Evolutionary conservation across 2,888 invertebrate genomes (phyloP), one percentile per base, ranked within the genome.

Genomic region (Heliconius aoede): DNA sequence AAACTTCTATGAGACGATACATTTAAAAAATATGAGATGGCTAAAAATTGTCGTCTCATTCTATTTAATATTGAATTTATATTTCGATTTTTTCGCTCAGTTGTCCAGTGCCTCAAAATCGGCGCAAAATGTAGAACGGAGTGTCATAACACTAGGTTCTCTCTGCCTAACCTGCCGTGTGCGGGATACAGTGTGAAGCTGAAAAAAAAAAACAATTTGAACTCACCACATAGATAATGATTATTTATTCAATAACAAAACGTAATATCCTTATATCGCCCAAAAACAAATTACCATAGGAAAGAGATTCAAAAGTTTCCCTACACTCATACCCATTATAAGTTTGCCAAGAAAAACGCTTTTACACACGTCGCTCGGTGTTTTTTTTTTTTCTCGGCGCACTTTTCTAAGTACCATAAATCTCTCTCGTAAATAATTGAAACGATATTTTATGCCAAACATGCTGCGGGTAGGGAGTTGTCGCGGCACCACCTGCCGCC

Each of bases 391-490:
- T 94, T 93, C 93, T 90, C 90, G 86, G 94, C 94, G 93, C 94
- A 93, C 93, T 94, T 94, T 93, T 93, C 93, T 93, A 94, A 94
- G 94, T 93, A 89, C 92, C 76, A 94, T 94, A 94, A 94, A 94
- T 94, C 94, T 94, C 87, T 90, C 92, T 91, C 92, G 94, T 94
- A 95, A 95, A 95, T 95, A 95, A 95, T 95, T 95, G 95, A 95
- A 95, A 94, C 95, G 93, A 95, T 95, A 95, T 95, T 95, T 95
- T 95, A 95, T 94, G 94, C 94, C 94, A 92, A 94, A 93, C 94
- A 94, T 94, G 93, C 93, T 92, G 90, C 89, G 87, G 91, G 90
- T 87, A 86, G 91, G 91, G 91, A 88, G 90, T 87, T 90, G 93
- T 90, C 90, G 89, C 89, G 83, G 83, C 76, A 83, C 90, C 93